Evolutionary conservation across 2,797 vertebrate genomes (phyloP).

Genomic region (Uromys caudimaculatus): DNA sequence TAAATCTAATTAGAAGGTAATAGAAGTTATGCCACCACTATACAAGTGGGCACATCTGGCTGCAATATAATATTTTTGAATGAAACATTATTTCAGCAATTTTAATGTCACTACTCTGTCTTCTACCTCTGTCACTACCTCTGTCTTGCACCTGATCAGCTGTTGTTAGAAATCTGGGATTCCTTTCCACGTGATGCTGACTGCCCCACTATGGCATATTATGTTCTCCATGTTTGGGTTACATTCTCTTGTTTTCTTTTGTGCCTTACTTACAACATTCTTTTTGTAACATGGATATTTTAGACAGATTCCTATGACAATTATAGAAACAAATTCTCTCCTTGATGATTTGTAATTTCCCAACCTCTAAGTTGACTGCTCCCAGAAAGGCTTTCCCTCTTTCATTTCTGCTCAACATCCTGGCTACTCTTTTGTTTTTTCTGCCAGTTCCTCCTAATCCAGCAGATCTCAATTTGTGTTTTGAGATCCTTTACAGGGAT

Average conservation of each 20-base stretch:
- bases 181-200: not conserved
- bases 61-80: not conserved
- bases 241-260: slow-evolving; percentile 27
- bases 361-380: not conserved
- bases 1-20: not conserved
- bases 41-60: not conserved
- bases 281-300: slow-evolving; percentile 21
- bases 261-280: slow-evolving; percentile 2
- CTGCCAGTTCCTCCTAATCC: not conserved
- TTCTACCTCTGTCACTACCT: no score
- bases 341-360: not conserved
- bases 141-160: not conserved
- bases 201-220: not conserved
- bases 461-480: not conserved
- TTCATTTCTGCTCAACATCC: slow-evolving; percentile 11
- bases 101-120: not conserved
- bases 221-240: not conserved
- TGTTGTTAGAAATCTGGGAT: slow-evolving; percentile 4
- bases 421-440: not conserved
- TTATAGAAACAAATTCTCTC: slow-evolving; percentile 17
- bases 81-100: slow-evolving; percentile 1
- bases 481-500: not conserved
- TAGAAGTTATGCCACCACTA: not conserved
- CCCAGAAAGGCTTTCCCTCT: not conserved
- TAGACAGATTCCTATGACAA: not conserved